Percentiles rank a stretch among this genome's conserved stretches.
These are phyloP conservation scores for Zootoca vivipara DNA, from an alignment of 2,113 vertebrate species.

Conservation along the genomic window DNA sequence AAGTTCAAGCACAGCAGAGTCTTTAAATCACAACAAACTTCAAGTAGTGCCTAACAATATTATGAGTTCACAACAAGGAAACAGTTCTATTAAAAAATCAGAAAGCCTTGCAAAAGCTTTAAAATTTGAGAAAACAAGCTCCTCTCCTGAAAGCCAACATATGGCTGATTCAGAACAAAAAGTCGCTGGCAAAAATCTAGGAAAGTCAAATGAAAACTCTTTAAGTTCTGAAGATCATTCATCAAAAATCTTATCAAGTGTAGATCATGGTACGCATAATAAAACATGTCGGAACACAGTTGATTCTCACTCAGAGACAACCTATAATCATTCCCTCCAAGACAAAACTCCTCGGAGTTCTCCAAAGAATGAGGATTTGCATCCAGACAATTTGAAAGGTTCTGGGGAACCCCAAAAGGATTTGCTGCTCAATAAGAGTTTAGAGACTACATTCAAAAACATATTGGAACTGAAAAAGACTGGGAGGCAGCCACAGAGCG, in stretches of 20 bases:
- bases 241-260: constrained; percentile 66
- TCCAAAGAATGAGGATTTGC: constrained; percentile 77
- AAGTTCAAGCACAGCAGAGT: constrained; percentile 66
- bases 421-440: constrained; percentile 76
- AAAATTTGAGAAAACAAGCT: constrained; percentile 73
- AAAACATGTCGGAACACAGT: constrained; percentile 63
- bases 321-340: constrained; percentile 74
- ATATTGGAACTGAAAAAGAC: constrained; percentile 87
- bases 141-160: constrained; percentile 67
- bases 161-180: constrained; percentile 67
- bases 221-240: constrained; percentile 64
- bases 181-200: constrained; percentile 58
- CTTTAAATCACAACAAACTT: constrained; percentile 72
- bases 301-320: constrained; percentile 69
- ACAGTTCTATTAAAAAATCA: constrained; percentile 63
- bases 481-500: constrained; percentile 77
- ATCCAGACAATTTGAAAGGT: constrained; percentile 72
- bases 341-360: constrained; percentile 75
- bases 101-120: constrained; percentile 76
- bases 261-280: constrained; percentile 61
- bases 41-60: constrained; percentile 82
- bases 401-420: constrained; percentile 72
- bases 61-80: constrained; percentile 75
- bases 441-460: constrained; percentile 87
- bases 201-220: constrained; percentile 68